These are phyloP conservation scores for Lobophora halterata DNA, from an alignment of 2,888 invertebrate genomes.

Conservation along the genomic window DNA sequence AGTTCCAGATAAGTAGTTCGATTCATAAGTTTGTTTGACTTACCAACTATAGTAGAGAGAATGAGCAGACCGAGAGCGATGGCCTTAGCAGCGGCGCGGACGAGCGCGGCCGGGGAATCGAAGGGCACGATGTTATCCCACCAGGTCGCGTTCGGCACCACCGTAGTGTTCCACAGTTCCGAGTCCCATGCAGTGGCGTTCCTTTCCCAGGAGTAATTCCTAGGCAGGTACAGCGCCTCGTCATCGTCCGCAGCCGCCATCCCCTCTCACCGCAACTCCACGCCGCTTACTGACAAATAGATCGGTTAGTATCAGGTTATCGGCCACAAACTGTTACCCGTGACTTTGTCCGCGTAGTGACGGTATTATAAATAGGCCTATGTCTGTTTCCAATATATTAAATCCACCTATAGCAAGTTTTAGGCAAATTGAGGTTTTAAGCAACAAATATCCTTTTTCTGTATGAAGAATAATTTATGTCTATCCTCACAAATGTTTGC, in stretches of 20 bases:
- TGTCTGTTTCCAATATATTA: no score
- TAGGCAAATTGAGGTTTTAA: no score
- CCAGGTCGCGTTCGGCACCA: conserved; percentile 60
- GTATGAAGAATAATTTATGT: no score
- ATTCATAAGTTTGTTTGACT: conserved; percentile 27
- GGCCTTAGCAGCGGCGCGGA: conserved; percentile 83
- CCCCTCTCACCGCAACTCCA: conserved; percentile 66
- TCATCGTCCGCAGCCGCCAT: conserved; percentile 77
- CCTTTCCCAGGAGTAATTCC: conserved; percentile 52
- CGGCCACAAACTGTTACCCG: no score
- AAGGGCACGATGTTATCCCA: conserved; percentile 70
- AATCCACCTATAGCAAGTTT: no score
- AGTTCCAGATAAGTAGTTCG: not conserved
- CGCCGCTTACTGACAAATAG: conserved; percentile 47
- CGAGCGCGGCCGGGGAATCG: conserved; percentile 76
- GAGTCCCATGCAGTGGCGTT: conserved; percentile 61
- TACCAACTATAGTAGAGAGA: conserved; percentile 83
- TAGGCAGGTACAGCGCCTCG: conserved; percentile 62
- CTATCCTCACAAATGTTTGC: no score
- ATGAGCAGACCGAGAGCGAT: conserved; percentile 81
- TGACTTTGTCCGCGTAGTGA: no score
- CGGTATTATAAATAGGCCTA: no score
- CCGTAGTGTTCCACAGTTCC: conserved; percentile 58
- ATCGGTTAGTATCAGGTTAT: conserved; percentile 6
- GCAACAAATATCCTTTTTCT: no score